Base-by-base conservation (phyloP, 2,797 vertebrate species). In the Sternotherus odoratus region DNA sequence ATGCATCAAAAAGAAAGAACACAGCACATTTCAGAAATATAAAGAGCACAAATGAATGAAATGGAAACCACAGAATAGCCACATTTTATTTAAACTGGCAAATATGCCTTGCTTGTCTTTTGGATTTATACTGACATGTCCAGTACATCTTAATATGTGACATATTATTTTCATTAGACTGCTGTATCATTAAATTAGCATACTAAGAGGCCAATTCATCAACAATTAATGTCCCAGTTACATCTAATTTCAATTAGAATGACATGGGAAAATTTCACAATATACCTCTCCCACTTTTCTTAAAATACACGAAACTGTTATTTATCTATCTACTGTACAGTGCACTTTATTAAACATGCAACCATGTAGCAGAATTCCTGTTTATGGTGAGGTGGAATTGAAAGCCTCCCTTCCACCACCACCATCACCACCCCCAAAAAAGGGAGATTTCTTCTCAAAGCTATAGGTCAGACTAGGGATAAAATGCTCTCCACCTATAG, bases 181-280 rank as follows among this genome's bases (percentile, higher is more conserved):
- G 26, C 54, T 93, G 85, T 77, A 78, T 91, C 95, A 86, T 94
- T 90, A 93, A 94, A 95, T 94, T 91, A 91, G 49, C 49, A 77
- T 51, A 50, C 77, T 90, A 23, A 46, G 60, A 78, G 86, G 74
- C 89, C 91, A 87, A 92, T 92, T 96, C 89, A 89, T 96, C 82
- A 93, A 85, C 85, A 87, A 82, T 91, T 95, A 93, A 96, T 90
- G 49, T 86, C 85, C 82, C 89, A 74, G 74, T 96, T 82, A 80
- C 57, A 88, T 92, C 83, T 92, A 88, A 88, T 95, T 96, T 96
- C 78, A 49, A 2, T 89, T 75, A 93, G 77, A 83, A n/a, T 77
- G 92, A 60, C 83, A 46, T n/a, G 43, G 48, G 78, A 50, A 81
- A 94, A 92, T 87, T 57, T 81, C 78, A 53, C 83, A 36, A 19